Evolutionary conservation across 2,113 vertebrate genomes (phyloP), one percentile per base, ranked within the genome.

Genomic region (Egretta garzetta): DNA sequence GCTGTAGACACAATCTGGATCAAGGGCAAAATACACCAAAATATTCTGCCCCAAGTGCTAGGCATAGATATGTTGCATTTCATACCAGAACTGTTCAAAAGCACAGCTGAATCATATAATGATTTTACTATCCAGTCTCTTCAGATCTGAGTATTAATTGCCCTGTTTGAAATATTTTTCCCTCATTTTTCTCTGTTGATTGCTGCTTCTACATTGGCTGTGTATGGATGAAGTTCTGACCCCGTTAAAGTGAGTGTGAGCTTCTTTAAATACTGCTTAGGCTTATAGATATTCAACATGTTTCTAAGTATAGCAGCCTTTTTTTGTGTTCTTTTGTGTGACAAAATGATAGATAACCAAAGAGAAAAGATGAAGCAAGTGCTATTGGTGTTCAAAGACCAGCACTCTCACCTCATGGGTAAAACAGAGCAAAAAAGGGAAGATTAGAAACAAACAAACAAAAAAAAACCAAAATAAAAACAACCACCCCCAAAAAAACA

Each of bases 401-500:
- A 76, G 15, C 14, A 86, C 6, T 80, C 15, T 8, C 22, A 75
- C 10, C 12, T 86, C 14, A 20, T 21, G 15, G 6, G 7, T 67
- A 68, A 85, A 79, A 52, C 3, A 82, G 9, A 80, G 41, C 41
- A 41, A 50, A 76, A 91, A 22, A 56, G 0, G 6, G 7, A 92
- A 62, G 14, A 58, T 4, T 8, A 20, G 1, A 26, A 23, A 13
- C 6, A n/a, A 49, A 10, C 3, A 11, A 22, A 22, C 8, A 22
- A 22, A 20, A 22, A 11, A 22, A 22, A 20, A 27, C 16, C 15
- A 21, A 24, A 33, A 18, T 1, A 33, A 21, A 39, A 4, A 6
- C 1, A 41, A 41, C 41, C 12, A 5, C 37, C 30, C 30, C 22
- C 5, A 41, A 20, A 35, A 56, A 13, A 5, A 1, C 1, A 33